Base-by-base conservation (phyloP, 1,140 invertebrate species). In the Rhagoletis pomonella region DNA sequence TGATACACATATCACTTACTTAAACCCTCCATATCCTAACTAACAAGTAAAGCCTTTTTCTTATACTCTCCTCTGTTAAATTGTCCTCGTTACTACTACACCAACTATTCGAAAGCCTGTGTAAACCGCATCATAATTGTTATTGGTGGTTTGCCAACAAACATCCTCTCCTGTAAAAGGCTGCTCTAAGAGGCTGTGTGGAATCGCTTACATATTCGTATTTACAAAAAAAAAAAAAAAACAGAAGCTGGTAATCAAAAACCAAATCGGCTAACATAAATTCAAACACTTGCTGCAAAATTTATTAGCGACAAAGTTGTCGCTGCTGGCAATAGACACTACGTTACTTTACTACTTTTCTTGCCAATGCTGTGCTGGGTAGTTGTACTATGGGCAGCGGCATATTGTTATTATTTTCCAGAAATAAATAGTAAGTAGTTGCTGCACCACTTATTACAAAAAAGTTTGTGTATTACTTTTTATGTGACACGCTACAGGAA, bases 121-220 rank as follows among this genome's bases (percentile, higher is more conserved):
- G 12, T 44, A 81, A 81, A 81, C 73, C 73, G n/a, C 73, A 81
- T 81, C 73, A 81, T 81, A 81, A 81, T 81, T 81, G 73, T 81
- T 81, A 81, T 81, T 81, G 73, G 73, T 81, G 73, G 73, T 19
- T 81, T 81, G 73, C 73, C 73, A 81, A 55, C 44, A 55, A 55
- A 55, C 4, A 9, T 4, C 50, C 50, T 55, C 9, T 55, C 50
- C 50, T 55, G 9, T 29, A 29, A 29, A 29, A 29, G 29, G 29
- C 29, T 29, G 50, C 50, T 55, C 9, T 55, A 55, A 55, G 50
- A 10, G 10, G 50, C 50, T 55, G 50, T 55, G 29, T 29, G 29
- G 29, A 29, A 29, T 29, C 29, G 29, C 29, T 29, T 29, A 29
- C 29, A 29, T 29, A 29, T 1, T 29, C 29, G 29, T 29, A 29